phyloP scores from a whole-genome alignment of 2,797 vertebrate species.

The Enteromius radiatus region DNA sequence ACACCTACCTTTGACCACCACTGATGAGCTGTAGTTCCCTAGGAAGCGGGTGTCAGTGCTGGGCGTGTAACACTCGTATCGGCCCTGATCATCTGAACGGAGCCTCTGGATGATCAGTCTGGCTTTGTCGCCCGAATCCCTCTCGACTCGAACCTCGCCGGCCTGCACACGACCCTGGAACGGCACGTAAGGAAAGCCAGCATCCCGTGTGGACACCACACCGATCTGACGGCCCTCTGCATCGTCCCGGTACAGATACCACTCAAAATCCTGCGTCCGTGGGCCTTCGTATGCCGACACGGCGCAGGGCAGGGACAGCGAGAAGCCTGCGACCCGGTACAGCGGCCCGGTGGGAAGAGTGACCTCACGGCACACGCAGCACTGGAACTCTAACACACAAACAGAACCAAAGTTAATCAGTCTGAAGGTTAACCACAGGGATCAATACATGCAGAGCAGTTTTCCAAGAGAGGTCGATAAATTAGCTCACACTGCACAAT shows the following conservation, averaged over 20 bases:
- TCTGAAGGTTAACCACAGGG: neutral
- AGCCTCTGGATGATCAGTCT: slow-evolving; percentile 81
- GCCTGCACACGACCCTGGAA: slow-evolving; percentile 78
- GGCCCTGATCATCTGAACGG: slow-evolving; percentile 82
- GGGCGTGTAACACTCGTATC: slow-evolving; percentile 90
- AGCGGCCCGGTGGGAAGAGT: slow-evolving; percentile 81
- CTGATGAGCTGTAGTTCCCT: slow-evolving; percentile 85
- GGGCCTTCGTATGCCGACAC: slow-evolving; percentile 84
- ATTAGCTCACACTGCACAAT: neutral
- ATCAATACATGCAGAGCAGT: neutral
- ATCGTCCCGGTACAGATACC: slow-evolving; percentile 82
- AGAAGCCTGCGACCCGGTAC: slow-evolving; percentile 84
- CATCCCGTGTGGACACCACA: slow-evolving; percentile 85
- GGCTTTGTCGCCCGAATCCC: slow-evolving; percentile 80
- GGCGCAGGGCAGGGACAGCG: slow-evolving; percentile 80
- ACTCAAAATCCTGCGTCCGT: slow-evolving; percentile 88
- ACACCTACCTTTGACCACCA: slow-evolving; percentile 82
- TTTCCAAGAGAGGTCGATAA: neutral
- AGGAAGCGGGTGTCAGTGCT: slow-evolving; percentile 84
- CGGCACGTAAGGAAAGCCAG: slow-evolving; percentile 79
- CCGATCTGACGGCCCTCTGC: slow-evolving; percentile 76
- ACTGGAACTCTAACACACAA: slow-evolving; percentile 65
- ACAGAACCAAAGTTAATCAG: neutral
- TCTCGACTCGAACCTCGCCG: slow-evolving; percentile 84
- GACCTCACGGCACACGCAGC: slow-evolving; percentile 79